Base-by-base conservation (phyloP, 1,140 invertebrate genomes). In the Apis dorsata region DNA sequence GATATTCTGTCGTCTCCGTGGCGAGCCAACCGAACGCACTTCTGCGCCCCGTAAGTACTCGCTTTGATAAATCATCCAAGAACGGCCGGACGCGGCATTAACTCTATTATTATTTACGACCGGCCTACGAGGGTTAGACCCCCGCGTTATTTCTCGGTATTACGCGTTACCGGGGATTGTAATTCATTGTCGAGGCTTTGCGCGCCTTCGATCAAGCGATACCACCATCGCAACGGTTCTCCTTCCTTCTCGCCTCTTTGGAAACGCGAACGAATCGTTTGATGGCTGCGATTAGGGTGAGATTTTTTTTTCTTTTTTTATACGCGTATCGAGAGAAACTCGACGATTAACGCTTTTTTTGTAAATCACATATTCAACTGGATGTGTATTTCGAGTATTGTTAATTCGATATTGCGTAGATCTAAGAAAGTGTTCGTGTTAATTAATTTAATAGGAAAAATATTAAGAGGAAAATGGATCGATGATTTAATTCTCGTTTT, bases 101-200 rank as follows among this genome's bases (percentile, higher is more conserved):
- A 78, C 53, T 81, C 79, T 82, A 82, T 83, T 87, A 85, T 90
- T 90, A 89, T 85, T 79, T 90, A 90, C 84, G 84, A 81, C 49
- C 78, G 63, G 76, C 78, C 83, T 51, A 76, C 77, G 79, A 74
- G 59, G 34, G 34, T 44, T 70, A 63, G 76, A 83, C 87, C 72
- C 85, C 87, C 83, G 86, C 90, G 80, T 86, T 86, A 89, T 87
- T 87, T 77, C 80, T 76, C 28, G 55, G 73, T 55, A 69, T 82
- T 82, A 82, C 80, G 79, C 65, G 80, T 60, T 82, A 72, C 66
- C 55, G 34, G n/a, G 12, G 44, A 65, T 88, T 68, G 72, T 88
- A 89, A 88, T 81, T 89, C 85, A 86, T 77, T 24, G 66, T 49
- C 24, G 60, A 65, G 57, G 34, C 68, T 65, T 77, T 81, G 21